A percentile compares a stretch with the other conserved stretches of the same genome.
phyloP scores from a whole-genome alignment of 2,797 vertebrate species.

The Novumbra hubbsi region DNA sequence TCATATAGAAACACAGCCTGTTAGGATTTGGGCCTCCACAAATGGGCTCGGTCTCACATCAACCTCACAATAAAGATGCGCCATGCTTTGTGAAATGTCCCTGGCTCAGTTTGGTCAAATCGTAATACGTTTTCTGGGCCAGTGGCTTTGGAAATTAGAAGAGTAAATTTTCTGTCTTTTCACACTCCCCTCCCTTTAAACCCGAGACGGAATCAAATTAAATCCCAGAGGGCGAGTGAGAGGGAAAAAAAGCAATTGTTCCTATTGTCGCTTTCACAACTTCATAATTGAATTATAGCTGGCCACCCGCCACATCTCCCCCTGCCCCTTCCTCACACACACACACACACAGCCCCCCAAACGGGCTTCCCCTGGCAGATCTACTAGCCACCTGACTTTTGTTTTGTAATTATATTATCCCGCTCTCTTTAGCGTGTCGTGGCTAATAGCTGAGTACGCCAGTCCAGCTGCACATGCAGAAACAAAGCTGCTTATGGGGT shows the following conservation, averaged over 20 bases:
- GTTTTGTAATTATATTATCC: slow-evolving; percentile 79
- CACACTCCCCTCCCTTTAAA: slow-evolving; percentile 55
- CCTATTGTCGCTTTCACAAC: slow-evolving; percentile 73
- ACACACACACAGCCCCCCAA: slow-evolving; percentile 36
- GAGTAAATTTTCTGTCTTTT: slow-evolving; percentile 72
- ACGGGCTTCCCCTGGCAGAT: slow-evolving; percentile 62
- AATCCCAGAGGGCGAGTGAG: slow-evolving; percentile 67
- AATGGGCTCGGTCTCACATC: slow-evolving; percentile 38
- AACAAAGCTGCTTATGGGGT: slow-evolving; percentile 76
- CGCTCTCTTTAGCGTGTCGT: slow-evolving; percentile 67
- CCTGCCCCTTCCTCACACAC: slow-evolving; percentile 40
- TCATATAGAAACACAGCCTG: slow-evolving; percentile 30
- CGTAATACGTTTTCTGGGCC: slow-evolving; percentile 57
- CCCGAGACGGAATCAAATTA: slow-evolving; percentile 67
- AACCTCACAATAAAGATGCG: slow-evolving; percentile 45
- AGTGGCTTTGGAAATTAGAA: slow-evolving; percentile 67
- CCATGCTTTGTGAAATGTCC: slow-evolving; percentile 41
- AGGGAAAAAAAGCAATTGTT: slow-evolving; percentile 72
- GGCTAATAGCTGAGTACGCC: slow-evolving; percentile 72
- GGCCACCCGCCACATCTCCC: slow-evolving; percentile 66
- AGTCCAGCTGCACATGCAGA: slow-evolving; percentile 78
- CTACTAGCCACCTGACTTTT: slow-evolving; percentile 76
- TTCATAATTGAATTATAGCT: slow-evolving; percentile 78
- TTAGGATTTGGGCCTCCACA: slow-evolving; percentile 51
- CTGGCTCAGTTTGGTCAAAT: slow-evolving; percentile 42